These are phyloP conservation scores for Troilus luridus DNA, from an alignment of 2,888 invertebrate species.

Conservation along the genomic window DNA sequence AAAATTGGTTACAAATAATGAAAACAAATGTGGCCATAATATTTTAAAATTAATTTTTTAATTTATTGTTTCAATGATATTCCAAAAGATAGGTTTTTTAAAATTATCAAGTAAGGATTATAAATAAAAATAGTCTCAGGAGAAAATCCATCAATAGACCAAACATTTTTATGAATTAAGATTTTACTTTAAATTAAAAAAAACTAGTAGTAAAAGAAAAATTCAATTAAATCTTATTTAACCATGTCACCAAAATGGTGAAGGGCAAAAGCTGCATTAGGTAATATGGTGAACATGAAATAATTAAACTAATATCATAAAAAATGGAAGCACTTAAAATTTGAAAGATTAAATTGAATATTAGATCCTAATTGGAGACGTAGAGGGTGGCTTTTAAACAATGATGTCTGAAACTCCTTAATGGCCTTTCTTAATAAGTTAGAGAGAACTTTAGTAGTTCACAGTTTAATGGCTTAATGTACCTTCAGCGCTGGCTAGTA, in stretches of 20 bases:
- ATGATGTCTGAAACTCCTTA: background rate
- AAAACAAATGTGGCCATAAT: no score
- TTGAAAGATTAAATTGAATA: background rate
- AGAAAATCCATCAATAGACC: no score
- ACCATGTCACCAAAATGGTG: background rate
- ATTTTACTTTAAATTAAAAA: no score
- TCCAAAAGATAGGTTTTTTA: no score
- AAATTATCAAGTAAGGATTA: no score
- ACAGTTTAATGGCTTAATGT: background rate
- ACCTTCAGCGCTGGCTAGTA: background rate
- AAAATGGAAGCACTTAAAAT: background rate
- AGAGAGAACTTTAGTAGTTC: background rate
- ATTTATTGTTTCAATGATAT: no score
- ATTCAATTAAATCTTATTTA: background rate
- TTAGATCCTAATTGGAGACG: background rate
- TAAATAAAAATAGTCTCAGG: no score
- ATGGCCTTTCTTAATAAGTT: background rate
- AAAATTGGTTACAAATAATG: no score
- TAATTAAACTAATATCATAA: background rate
- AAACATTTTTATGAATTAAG: no score
- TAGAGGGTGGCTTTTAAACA: background rate
- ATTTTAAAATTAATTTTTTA: no score
- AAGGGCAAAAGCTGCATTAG: background rate
- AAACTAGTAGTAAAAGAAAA: no score
- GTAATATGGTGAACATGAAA: background rate